phyloP scores from a whole-genome alignment of 2,113 vertebrate genomes.

The Colaptes auratus region DNA sequence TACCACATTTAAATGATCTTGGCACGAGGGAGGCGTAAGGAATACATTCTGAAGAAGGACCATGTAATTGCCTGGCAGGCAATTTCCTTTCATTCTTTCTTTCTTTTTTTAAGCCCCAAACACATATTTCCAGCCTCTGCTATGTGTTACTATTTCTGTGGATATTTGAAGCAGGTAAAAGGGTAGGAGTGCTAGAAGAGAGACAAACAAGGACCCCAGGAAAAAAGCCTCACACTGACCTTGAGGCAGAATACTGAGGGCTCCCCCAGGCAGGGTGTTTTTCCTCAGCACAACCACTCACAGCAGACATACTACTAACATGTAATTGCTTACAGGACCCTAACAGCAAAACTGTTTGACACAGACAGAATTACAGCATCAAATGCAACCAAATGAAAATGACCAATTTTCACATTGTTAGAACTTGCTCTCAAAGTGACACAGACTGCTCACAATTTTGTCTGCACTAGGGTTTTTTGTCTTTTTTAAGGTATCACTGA shows the following conservation, averaged over 20 bases:
- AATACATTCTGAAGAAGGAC: constrained; percentile 1
- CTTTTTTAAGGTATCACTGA: neutral
- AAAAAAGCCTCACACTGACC: neutral
- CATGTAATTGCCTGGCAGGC: constrained; percentile 25
- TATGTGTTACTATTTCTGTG: constrained; percentile 42
- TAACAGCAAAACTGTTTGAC: neutral
- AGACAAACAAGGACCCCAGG: neutral
- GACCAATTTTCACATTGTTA: neutral
- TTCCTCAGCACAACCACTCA: neutral
- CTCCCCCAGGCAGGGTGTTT: neutral
- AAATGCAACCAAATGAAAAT: neutral
- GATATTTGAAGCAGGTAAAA: neutral
- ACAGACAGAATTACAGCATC: neutral
- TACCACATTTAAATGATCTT: constrained; percentile 53
- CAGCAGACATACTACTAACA: neutral
- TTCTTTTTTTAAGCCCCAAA: neutral
- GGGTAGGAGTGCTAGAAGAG: neutral
- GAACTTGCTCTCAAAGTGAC: neutral
- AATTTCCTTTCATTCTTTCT: neutral
- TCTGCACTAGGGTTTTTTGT: neutral
- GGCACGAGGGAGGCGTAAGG: neutral
- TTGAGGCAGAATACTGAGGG: neutral
- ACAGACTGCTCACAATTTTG: neutral
- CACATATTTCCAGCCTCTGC: constrained; percentile 10
- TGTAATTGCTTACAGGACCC: neutral